phyloP scores from a whole-genome alignment of 2,797 vertebrate species.

The Setipinna tenuifilis region DNA sequence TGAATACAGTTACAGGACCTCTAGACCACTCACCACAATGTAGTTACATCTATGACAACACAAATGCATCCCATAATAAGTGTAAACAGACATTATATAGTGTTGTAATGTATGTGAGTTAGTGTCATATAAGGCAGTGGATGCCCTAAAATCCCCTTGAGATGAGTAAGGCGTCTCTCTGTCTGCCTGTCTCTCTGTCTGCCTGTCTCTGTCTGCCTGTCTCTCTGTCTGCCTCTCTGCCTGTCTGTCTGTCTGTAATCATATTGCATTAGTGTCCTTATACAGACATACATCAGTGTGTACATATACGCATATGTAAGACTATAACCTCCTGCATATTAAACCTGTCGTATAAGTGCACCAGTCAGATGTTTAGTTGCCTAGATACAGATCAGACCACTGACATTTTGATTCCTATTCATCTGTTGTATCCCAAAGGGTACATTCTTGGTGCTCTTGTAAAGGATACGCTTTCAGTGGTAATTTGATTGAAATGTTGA shows the following conservation, averaged over 20 bases:
- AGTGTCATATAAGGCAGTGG: too few relatives aligned
- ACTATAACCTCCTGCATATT: neutral
- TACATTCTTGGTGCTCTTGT: constrained; percentile 29
- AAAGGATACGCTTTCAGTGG: too few relatives aligned
- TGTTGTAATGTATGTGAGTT: too few relatives aligned
- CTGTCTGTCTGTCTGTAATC: neutral
- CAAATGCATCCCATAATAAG: neutral
- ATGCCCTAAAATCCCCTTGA: too few relatives aligned
- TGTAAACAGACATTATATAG: neutral
- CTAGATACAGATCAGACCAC: neutral
- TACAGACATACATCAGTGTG: neutral
- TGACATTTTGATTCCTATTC: neutral
- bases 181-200: too few relatives aligned
- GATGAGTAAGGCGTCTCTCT: too few relatives aligned
- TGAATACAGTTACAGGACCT: neutral
- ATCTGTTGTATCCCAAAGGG: constrained; percentile 27
- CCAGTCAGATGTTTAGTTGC: neutral
- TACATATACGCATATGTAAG: neutral
- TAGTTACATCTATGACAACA: neutral
- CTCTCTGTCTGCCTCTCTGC: neutral
- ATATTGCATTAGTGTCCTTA: neutral
- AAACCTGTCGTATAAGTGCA: neutral
- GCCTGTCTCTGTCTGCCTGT: too few relatives aligned
- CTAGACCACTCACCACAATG: neutral
- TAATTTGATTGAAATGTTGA: too few relatives aligned